A percentile compares a stretch with the other conserved stretches of the same genome.
Conservation (phyloP, 2,888 invertebrate species). For the Glyphotaelius pellucidus region DNA sequence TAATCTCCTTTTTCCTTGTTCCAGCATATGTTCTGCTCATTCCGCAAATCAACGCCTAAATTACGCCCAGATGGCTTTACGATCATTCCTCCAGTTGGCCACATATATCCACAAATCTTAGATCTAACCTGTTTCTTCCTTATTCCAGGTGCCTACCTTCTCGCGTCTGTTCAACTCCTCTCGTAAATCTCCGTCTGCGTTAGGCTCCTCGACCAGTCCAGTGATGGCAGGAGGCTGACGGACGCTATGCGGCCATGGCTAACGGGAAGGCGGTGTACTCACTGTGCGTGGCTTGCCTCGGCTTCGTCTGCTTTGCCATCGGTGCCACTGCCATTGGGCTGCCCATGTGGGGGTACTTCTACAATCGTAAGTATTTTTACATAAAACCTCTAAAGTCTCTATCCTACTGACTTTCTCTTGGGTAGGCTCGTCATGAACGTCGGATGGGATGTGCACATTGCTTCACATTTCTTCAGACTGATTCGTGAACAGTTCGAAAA, state of each 20-base stretch:
- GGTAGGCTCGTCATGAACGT: too few species aligned
- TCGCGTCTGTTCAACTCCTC: background rate
- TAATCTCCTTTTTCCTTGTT: too few species aligned
- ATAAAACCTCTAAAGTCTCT: background rate
- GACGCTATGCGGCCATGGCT: conserved; percentile 78
- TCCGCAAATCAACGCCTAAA: too few species aligned
- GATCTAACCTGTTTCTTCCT: background rate
- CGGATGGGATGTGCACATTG: too few species aligned
- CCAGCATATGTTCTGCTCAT: too few species aligned
- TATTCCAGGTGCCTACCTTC: background rate
- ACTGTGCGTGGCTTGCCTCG: conserved; percentile 82
- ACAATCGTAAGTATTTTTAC: conserved; percentile 78
- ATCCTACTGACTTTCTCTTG: too few species aligned
- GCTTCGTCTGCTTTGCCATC: conserved; percentile 88
- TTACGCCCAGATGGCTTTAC: too few species aligned
- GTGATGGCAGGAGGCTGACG: conserved; percentile 48
- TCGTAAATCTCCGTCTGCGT: background rate
- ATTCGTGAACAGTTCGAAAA: too few species aligned
- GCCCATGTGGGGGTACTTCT: conserved; percentile 92
- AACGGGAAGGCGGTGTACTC: conserved; percentile 83
- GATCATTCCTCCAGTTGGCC: too few species aligned
- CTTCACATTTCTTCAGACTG: too few species aligned
- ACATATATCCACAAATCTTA: background rate
- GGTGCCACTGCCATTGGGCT: conserved; percentile 90
- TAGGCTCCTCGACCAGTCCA: background rate